These are phyloP conservation scores for Prionace glauca DNA, from an alignment of 2,797 vertebrate species.

Conservation along the genomic window DNA sequence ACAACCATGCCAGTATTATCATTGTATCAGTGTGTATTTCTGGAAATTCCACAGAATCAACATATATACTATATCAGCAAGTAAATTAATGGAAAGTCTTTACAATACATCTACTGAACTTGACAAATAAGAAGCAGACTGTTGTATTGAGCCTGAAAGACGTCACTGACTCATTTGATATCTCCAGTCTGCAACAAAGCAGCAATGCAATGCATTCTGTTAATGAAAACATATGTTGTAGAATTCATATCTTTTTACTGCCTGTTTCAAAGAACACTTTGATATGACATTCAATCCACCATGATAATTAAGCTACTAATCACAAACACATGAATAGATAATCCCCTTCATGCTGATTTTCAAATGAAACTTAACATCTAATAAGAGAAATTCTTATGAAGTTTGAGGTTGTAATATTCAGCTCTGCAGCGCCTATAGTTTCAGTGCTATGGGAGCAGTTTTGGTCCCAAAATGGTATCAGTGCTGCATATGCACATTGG, in stretches of 20 bases:
- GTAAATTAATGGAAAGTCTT: not conserved
- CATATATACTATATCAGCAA: not conserved
- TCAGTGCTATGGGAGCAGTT: not conserved
- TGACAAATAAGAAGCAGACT: not conserved
- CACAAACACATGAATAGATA: slow-evolving; percentile 4
- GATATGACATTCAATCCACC: slow-evolving; percentile 7
- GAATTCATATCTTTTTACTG: slow-evolving; percentile 19
- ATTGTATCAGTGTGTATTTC: not conserved
- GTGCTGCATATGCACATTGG: not conserved
- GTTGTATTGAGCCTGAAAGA: not conserved
- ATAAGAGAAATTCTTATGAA: not conserved
- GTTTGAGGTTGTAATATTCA: not conserved
- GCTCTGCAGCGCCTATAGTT: not conserved
- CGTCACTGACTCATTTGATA: not conserved
- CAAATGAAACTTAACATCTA: not conserved
- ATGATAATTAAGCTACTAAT: slow-evolving; percentile 25
- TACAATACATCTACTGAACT: not conserved
- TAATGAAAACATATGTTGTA: slow-evolving; percentile 28
- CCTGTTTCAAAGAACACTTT: not conserved
- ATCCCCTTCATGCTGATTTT: slow-evolving; percentile 22
- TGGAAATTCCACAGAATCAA: not conserved
- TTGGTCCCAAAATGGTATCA: not conserved
- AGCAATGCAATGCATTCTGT: not conserved
- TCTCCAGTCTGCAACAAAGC: not conserved
- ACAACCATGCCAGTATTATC: not conserved